A percentile compares a stretch with the other conserved stretches of the same genome.
These are phyloP conservation scores for Anguilla pacifica DNA, from an alignment of 2,797 vertebrate genomes.

Conservation along the genomic window DNA sequence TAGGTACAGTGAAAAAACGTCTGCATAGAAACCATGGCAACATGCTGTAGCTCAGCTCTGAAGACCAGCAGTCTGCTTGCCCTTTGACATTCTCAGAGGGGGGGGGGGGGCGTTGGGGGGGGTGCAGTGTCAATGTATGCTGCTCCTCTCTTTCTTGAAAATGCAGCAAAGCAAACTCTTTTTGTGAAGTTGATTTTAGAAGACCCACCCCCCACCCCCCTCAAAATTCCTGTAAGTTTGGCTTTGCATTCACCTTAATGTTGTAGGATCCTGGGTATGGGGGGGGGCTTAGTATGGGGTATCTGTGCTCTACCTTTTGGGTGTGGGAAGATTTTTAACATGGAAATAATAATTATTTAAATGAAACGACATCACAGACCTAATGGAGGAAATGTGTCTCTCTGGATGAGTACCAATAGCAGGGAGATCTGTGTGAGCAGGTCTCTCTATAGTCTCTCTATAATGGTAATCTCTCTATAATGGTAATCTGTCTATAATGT, in stretches of 20 bases:
- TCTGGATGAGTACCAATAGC: not conserved
- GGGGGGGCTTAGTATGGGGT: too few relatives aligned
- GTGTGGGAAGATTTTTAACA: not conserved
- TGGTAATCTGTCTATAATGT: too few relatives aligned
- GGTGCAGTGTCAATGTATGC: conserved; percentile 41
- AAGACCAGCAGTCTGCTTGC: conserved; percentile 47
- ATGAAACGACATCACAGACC: not conserved
- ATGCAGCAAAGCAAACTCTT: conserved; percentile 19
- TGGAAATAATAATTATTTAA: not conserved
- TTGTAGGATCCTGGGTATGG: not conserved
- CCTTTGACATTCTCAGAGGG: conserved; percentile 17
- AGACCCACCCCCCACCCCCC: not conserved
- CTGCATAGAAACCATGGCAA: conserved; percentile 51
- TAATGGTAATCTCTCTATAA: too few relatives aligned
- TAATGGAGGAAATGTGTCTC: not conserved
- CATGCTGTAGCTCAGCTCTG: conserved; percentile 47
- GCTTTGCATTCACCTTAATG: not conserved
- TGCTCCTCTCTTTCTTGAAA: conserved; percentile 44
- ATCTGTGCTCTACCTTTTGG: conserved; percentile 1
- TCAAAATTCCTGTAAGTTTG: not conserved
- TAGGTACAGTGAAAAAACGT: conserved; percentile 31
- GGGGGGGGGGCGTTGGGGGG: not conserved
- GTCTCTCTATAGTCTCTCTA: not conserved
- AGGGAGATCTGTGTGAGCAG: not conserved
- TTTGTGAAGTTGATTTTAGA: not conserved